Evolutionary conservation across 2,797 vertebrate genomes (phyloP).

Genomic region (Fundulus diaphanus): DNA sequence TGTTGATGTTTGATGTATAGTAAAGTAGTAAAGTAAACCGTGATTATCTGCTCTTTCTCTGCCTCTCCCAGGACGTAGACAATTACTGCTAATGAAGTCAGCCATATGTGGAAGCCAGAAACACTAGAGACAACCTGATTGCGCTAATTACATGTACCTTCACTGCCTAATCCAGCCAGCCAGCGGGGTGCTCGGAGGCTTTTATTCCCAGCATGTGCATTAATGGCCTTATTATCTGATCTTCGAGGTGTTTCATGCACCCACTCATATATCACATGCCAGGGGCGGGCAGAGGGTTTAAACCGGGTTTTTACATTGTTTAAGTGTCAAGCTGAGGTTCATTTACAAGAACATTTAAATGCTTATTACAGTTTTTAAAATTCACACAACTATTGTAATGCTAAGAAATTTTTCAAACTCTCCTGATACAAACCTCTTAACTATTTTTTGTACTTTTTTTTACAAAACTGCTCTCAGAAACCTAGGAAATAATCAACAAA

Average conservation of each 20-base stretch:
- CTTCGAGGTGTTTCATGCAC: conserved; percentile 34
- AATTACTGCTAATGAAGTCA: conserved; percentile 70
- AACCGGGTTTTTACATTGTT: conserved; percentile 29
- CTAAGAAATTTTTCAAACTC: not conserved
- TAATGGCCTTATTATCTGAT: conserved; percentile 69
- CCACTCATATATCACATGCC: conserved; percentile 47
- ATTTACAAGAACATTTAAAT: conserved; percentile 1
- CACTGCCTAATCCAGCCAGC: conserved; percentile 54
- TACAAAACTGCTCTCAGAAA: not conserved
- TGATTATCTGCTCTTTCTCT: conserved; percentile 57
- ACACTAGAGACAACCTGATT: conserved; percentile 66
- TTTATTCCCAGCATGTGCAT: conserved; percentile 68
- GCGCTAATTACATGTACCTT: conserved; percentile 70
- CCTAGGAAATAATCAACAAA: not conserved
- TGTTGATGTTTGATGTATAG: conserved; percentile 64
- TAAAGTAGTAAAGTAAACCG: conserved; percentile 64
- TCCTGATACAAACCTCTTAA: not conserved
- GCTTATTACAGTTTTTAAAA: not conserved
- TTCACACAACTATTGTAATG: not conserved
- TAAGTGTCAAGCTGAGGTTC: conserved; percentile 13
- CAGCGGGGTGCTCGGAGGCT: conserved; percentile 50
- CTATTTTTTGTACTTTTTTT: not conserved
- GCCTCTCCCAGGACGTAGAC: conserved; percentile 55
- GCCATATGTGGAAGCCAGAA: conserved; percentile 62
- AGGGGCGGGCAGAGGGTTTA: conserved; percentile 33